Percentiles rank a stretch among this genome's conserved stretches.
Conservation (phyloP, 2,888 invertebrate genomes). For the Leptinotarsa rubiginosa region DNA sequence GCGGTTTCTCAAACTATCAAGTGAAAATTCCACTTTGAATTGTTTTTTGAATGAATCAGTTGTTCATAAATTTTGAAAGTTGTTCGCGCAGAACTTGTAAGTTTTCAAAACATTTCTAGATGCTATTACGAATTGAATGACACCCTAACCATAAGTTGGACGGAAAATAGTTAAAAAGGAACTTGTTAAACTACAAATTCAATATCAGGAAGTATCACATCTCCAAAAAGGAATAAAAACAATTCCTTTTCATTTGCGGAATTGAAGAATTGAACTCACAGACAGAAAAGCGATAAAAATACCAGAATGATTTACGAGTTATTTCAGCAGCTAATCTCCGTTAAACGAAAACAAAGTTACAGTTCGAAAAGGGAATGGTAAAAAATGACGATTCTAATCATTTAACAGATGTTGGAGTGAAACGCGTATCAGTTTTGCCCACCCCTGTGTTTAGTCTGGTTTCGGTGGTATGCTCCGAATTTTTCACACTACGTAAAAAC, state of each 20-base stretch:
- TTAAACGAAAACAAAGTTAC: slow-evolving; percentile 29
- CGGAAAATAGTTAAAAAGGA: no score
- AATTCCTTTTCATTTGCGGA: background rate
- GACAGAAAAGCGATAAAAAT: slow-evolving; percentile 19
- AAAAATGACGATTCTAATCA: slow-evolving; percentile 46
- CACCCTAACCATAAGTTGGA: no score
- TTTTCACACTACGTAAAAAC: slow-evolving; percentile 34
- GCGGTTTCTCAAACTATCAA: no score
- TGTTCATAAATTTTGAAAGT: no score
- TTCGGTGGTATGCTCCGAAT: slow-evolving; percentile 35
- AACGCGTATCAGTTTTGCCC: slow-evolving; percentile 39
- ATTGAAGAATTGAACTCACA: background rate
- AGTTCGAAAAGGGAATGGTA: slow-evolving; percentile 34
- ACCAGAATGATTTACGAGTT: slow-evolving; percentile 29
- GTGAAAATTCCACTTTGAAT: no score
- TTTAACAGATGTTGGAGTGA: slow-evolving; percentile 46
- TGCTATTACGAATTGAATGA: no score
- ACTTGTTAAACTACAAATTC: background rate
- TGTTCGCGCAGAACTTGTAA: no score
- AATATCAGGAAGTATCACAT: background rate
- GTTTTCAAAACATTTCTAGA: no score
- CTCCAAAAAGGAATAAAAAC: background rate
- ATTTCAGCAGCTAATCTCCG: slow-evolving; percentile 24
- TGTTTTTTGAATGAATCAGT: no score
- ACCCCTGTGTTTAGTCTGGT: slow-evolving; percentile 44